Evolutionary conservation across 1,140 invertebrate species (phyloP), one percentile per base, ranked within the genome.

Genomic region (Tribolium castaneum): DNA sequence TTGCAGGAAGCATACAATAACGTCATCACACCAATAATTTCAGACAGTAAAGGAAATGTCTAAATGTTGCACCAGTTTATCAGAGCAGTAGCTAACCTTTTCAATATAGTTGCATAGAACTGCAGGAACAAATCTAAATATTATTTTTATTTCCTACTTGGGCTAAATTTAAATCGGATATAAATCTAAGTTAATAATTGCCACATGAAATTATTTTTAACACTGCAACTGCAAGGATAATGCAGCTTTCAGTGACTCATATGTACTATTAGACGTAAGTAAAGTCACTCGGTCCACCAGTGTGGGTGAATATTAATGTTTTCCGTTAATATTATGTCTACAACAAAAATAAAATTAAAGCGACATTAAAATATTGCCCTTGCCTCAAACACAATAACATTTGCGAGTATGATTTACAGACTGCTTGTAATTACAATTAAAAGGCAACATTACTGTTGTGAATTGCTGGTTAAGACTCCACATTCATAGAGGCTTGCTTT

Each of bases 291-390:
- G 16, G 54, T 56, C 10, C 45, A 52, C n/a, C 13, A 52, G 71
- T 73, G 71, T 73, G 71, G 71, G 71, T 73, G 71, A 73, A 54
- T 73, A 73, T 73, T 73, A 73, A 73, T 73, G 71, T 39, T 50
- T 73, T 56, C 71, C 71, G 71, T 73, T 73, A 73, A 73, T 73
- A 73, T 73, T 73, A 73, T 73, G 71, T 73, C 49, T 73, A 56
- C 71, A 73, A 52, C 71, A 73, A 56, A 73, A 73, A 73, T 73
- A 73, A 73, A 73, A 52, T 73, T 54, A 52, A 73, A 50, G 52
- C 34, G 59, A 66, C 59, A 35, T 35, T 66, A 66, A 66, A 66
- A 66, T 66, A 66, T 66, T 66, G 59, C 59, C 30, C 30, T 66
- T 66, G 59, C 59, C 34, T 66, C 34, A 66, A 66, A 66, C 59